Evolutionary conservation across 2,888 invertebrate species (phyloP).

Genomic region (Papilio gigon): DNA sequence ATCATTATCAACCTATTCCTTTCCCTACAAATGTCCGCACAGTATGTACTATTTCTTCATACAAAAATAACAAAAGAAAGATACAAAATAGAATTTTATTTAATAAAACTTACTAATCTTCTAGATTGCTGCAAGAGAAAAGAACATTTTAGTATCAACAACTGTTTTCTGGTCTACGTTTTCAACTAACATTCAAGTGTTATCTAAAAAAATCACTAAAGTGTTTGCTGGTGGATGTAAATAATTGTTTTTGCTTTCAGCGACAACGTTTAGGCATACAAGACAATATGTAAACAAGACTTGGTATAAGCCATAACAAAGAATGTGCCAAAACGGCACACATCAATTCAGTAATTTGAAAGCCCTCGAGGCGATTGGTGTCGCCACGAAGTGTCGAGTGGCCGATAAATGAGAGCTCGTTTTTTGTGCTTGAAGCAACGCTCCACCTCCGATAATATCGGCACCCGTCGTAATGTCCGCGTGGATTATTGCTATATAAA

Average conservation of each 20-base stretch:
- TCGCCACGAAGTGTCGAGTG: slow-evolving; percentile 70
- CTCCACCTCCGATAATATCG: slow-evolving; percentile 79
- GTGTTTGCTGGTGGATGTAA: neutral
- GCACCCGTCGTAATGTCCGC: slow-evolving; percentile 71
- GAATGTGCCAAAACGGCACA: slow-evolving; percentile 5
- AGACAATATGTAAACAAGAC: neutral
- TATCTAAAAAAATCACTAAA: neutral
- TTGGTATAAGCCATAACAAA: neutral
- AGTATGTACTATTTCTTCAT: too few species aligned
- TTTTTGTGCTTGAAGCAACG: slow-evolving; percentile 79
- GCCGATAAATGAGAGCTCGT: slow-evolving; percentile 80
- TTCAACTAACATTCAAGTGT: neutral
- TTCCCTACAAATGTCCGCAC: too few species aligned
- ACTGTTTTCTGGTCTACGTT: neutral
- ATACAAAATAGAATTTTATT: neutral
- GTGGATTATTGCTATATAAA: slow-evolving; percentile 82
- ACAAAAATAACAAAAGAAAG: too few species aligned
- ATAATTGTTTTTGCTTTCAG: neutral
- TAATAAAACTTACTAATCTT: neutral
- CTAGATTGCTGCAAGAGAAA: neutral
- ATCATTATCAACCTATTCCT: too few species aligned
- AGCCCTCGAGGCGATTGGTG: slow-evolving; percentile 60
- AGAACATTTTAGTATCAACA: neutral
- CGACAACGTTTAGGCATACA: neutral
- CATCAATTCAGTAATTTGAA: slow-evolving; percentile 32